Conservation (phyloP, 1,140 invertebrate species). For the Drosophila erecta region DNA sequence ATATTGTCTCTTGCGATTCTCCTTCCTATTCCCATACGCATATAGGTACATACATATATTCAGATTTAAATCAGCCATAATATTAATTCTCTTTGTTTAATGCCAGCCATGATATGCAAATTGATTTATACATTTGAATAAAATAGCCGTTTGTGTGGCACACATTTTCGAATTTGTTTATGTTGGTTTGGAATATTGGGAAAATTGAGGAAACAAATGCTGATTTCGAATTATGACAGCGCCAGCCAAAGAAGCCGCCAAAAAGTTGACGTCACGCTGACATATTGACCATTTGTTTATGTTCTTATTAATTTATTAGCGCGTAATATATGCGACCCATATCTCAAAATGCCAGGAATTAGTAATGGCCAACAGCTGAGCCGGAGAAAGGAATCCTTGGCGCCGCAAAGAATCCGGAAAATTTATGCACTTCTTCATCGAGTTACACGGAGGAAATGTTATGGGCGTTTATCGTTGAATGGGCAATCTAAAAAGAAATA, state of each 20-base stretch:
- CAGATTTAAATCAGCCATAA: constrained; percentile 67
- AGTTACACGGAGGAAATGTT: neutral
- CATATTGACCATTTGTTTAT: constrained; percentile 78
- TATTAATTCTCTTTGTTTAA: constrained; percentile 55
- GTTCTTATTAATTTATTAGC: constrained; percentile 49
- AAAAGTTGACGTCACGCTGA: constrained; percentile 73
- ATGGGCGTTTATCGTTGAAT: no score
- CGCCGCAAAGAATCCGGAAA: neutral
- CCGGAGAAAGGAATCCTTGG: neutral
- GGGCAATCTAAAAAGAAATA: no score
- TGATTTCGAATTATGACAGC: constrained; percentile 66
- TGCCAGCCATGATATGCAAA: constrained; percentile 45
- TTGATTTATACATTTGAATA: constrained; percentile 66
- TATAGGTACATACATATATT: constrained; percentile 14
- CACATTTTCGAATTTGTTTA: constrained; percentile 25
- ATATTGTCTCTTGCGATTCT: constrained; percentile 59
- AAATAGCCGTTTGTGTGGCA: constrained; percentile 33
- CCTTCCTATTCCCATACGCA: constrained; percentile 37
- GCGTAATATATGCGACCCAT: constrained; percentile 49
- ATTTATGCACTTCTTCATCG: neutral
- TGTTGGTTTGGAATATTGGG: constrained; percentile 23
- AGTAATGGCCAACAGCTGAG: constrained; percentile 50
- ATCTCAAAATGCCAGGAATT: constrained; percentile 31
- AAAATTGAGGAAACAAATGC: constrained; percentile 34
- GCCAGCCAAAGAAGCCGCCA: constrained; percentile 33